phyloP scores from a whole-genome alignment of 2,113 vertebrate genomes.

The Brachyistius frenatus region DNA sequence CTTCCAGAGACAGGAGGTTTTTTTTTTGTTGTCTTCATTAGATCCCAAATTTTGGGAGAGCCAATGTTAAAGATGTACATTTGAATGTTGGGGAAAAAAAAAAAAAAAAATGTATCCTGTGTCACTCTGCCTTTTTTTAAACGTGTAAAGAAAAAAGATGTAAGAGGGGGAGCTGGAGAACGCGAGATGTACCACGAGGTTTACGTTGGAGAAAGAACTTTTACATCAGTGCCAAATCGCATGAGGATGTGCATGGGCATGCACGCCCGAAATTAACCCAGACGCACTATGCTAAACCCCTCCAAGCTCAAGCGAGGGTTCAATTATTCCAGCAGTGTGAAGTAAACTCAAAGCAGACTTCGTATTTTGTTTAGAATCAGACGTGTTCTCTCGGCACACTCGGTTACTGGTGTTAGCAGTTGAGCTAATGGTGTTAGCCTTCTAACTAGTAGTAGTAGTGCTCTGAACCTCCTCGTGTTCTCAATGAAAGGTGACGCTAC shows the following conservation, averaged over 20 bases:
- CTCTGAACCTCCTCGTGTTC: slow-evolving; percentile 44
- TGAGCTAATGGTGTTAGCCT: slow-evolving; percentile 56
- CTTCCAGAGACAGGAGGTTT: slow-evolving; percentile 60
- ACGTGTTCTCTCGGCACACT: slow-evolving; percentile 44
- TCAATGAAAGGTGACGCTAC: slow-evolving; percentile 35
- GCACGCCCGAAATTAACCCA: slow-evolving; percentile 65
- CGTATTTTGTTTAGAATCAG: slow-evolving; percentile 31
- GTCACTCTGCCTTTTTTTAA: slow-evolving; percentile 76
- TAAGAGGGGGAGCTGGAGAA: slow-evolving; percentile 40
- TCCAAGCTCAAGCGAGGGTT: slow-evolving; percentile 41
- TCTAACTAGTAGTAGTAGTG: slow-evolving; percentile 47
- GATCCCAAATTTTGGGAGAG: slow-evolving; percentile 71
- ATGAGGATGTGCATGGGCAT: slow-evolving; percentile 74
- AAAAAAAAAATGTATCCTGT: slow-evolving; percentile 64
- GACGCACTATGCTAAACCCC: slow-evolving; percentile 56
- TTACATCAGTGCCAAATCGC: slow-evolving; percentile 84
- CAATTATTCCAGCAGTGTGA: slow-evolving; percentile 52
- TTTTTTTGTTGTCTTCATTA: slow-evolving; percentile 45
- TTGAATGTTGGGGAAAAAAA: slow-evolving; percentile 75
- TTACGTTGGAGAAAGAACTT: slow-evolving; percentile 68
- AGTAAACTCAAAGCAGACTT: slow-evolving; percentile 47
- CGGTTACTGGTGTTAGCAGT: slow-evolving; percentile 45
- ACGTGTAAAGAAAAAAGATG: slow-evolving; percentile 43
- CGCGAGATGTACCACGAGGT: slow-evolving; percentile 39
- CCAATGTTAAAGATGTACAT: slow-evolving; percentile 78